Conservation (phyloP, 2,888 invertebrate genomes). For the Drosophila testacea region DNA sequence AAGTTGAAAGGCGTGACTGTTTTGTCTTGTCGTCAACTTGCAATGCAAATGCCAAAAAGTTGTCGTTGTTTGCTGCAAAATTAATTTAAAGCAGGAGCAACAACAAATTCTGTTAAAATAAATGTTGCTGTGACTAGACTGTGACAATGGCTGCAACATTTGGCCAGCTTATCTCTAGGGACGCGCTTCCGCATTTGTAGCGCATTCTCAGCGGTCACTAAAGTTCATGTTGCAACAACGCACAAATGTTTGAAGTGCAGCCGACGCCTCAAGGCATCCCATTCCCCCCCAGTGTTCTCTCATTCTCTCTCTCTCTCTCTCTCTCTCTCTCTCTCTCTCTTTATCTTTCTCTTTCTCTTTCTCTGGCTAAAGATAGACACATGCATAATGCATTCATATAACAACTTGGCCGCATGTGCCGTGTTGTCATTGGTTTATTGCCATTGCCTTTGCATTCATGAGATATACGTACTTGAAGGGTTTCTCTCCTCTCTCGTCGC, state of each 20-base stretch:
- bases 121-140: conserved; percentile 18
- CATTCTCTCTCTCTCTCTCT: not conserved
- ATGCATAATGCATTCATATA: conserved; percentile 59
- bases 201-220: conserved; percentile 61
- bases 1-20: conserved; percentile 67
- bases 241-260: conserved; percentile 76
- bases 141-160: conserved; percentile 52
- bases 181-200: conserved; percentile 74
- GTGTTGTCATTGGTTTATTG: conserved; percentile 64
- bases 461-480: conserved; percentile 67
- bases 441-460: conserved; percentile 57
- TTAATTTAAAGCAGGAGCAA: conserved; percentile 50
- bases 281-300: not conserved
- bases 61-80: conserved; percentile 53
- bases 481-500: conserved; percentile 49
- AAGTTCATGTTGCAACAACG: conserved; percentile 73
- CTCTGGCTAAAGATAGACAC: conserved; percentile 52
- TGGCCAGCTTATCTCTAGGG: conserved; percentile 71
- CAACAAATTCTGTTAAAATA: conserved; percentile 19
- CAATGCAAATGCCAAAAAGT: conserved; percentile 68
- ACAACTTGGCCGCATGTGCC: conserved; percentile 41
- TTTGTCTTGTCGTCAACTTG: conserved; percentile 47
- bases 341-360: not conserved
- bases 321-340: not conserved
- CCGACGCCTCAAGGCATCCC: conserved; percentile 43